These are phyloP conservation scores for Lophura swinhoii DNA, from an alignment of 2,797 vertebrate genomes.

Conservation along the genomic window DNA sequence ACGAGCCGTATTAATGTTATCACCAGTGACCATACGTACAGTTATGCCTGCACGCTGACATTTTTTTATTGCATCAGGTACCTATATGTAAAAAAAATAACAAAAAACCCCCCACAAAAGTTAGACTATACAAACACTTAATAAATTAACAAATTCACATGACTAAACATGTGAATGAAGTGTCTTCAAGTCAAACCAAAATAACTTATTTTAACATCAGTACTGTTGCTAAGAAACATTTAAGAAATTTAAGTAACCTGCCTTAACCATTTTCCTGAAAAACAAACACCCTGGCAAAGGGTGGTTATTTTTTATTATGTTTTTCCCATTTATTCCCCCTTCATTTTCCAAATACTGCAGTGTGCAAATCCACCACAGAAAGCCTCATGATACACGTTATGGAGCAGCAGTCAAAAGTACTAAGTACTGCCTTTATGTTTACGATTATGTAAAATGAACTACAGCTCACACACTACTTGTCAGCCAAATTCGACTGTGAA, in stretches of 20 bases:
- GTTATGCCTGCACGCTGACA: slow-evolving; percentile 98
- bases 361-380: not conserved
- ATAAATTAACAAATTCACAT: not conserved
- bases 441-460: not conserved
- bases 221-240: not conserved
- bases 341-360: not conserved
- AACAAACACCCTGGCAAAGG: not conserved
- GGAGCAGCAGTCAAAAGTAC: not conserved
- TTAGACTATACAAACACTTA: not conserved
- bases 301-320: not conserved
- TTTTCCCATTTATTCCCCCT: not conserved
- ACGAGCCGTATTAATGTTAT: slow-evolving; percentile 98
- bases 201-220: not conserved
- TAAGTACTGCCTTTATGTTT: not conserved
- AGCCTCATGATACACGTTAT: not conserved
- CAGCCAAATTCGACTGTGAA: not conserved
- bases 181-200: not conserved
- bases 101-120: not conserved
- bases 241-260: not conserved
- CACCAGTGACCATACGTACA: slow-evolving; percentile 98
- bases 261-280: not conserved
- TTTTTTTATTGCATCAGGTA: slow-evolving; percentile 96
- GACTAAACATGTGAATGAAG: not conserved
- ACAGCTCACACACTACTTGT: not conserved
- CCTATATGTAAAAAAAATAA: slow-evolving; percentile 73